Conservation (phyloP, 2,113 vertebrate genomes). For the Gambusia holbrooki region DNA sequence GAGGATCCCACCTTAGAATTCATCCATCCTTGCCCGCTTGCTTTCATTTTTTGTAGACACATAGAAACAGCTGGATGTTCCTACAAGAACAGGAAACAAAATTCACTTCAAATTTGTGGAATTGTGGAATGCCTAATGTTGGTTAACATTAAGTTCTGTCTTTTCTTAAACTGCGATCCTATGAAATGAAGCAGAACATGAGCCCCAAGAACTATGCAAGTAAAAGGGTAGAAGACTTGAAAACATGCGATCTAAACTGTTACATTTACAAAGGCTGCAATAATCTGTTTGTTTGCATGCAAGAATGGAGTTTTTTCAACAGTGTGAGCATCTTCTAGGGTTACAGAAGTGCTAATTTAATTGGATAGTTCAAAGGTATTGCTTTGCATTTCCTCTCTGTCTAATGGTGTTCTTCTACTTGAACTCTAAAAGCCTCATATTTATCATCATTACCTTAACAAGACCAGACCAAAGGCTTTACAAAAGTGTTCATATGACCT, state of each 20-base stretch:
- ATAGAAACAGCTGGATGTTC: neutral
- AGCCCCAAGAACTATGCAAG: neutral
- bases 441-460: conserved; percentile 43
- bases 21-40: neutral
- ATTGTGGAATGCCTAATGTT: neutral
- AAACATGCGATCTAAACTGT: neutral
- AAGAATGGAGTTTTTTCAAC: neutral
- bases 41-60: neutral
- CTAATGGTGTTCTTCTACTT: conserved; percentile 44
- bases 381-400: conserved; percentile 34
- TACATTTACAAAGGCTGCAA: neutral
- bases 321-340: conserved; percentile 32
- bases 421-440: conserved; percentile 32
- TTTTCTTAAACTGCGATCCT: neutral
- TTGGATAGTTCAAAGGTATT: conserved; percentile 29
- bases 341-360: conserved; percentile 38
- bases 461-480: neutral
- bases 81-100: neutral
- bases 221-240: neutral
- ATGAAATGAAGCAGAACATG: neutral
- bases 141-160: neutral
- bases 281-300: too few species aligned
- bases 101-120: neutral
- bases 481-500: neutral
- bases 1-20: neutral